Evolutionary conservation across 2,113 vertebrate genomes (phyloP), one percentile per base, ranked within the genome.

Genomic region (Acanthochromis polyacanthus): DNA sequence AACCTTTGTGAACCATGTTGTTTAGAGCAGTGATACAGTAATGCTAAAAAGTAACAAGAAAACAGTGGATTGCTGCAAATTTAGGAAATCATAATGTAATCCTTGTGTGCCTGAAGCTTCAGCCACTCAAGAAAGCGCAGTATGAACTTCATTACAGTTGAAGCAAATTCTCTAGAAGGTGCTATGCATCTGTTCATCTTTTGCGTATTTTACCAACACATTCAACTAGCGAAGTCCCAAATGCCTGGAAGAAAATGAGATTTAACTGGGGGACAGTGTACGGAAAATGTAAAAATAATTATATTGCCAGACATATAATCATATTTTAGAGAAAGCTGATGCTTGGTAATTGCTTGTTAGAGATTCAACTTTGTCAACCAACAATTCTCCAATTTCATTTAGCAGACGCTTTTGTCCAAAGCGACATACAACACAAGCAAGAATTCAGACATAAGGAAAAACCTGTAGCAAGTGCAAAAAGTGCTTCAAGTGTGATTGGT

Each of bases 191-290:
- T 1, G 7, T 40, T 51, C 0, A 45, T 64, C 4, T 0, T 62
- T 28, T 8, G 12, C 4, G 17, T 20, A 20, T 43, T 59, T 59
- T 59, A 10, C 12, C 10, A n/a, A 53, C 16, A 9, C 11, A 53
- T 52, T 51, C 15, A 12, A 10, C 45, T 19, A 32, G 51, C 14
- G 40, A 32, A 20, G 38, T 48, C 16, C 10, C 12, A 46, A 25
- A 55, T 55, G 32, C 66, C 19, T 16, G 1, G 56, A 61, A 78
- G 40, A 62, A 78, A 45, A 17, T 62, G 0, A 25, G 0, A 2
- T 32, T 68, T 50, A 78, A 68, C 50, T 77, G 56, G 56, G 72
- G 69, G 6, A 57, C 23, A 14, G n/a, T 22, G 6, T 2, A 15
- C 22, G 15, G 12, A 32, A 73, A 19, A 70, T 55, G 46, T 20